These are phyloP conservation scores for Climacteris rufus DNA, from an alignment of 2,113 vertebrate species.

Conservation along the genomic window DNA sequence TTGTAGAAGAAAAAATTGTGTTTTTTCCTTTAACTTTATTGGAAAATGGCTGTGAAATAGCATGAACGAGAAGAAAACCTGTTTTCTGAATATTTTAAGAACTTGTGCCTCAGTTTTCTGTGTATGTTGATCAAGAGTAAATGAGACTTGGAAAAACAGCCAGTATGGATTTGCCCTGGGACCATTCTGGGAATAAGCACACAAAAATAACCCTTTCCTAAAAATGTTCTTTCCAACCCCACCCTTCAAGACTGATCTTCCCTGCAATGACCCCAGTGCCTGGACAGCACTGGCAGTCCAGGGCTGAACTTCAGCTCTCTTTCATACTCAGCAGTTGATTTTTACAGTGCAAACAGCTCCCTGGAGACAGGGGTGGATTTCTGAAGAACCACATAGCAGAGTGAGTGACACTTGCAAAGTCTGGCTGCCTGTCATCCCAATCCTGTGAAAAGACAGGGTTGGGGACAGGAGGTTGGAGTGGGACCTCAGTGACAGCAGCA, in stretches of 20 bases:
- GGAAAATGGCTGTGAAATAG: background rate
- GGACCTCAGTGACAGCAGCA: background rate
- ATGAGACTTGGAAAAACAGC: background rate
- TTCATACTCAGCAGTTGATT: background rate
- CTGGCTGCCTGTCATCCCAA: background rate
- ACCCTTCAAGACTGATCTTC: background rate
- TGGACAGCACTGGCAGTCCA: background rate
- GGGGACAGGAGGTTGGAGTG: background rate
- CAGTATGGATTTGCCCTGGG: background rate
- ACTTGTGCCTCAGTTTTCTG: background rate
- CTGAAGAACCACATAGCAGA: accelerated
- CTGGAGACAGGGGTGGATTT: background rate
- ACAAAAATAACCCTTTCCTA: background rate
- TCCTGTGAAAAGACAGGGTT: background rate
- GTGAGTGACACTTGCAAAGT: background rate
- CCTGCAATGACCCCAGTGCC: background rate
- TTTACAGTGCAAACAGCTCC: background rate
- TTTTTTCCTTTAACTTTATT: background rate
- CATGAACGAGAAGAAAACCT: background rate
- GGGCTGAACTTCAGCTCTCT: background rate
- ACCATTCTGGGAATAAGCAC: background rate
- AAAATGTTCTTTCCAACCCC: background rate
- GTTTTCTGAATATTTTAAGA: background rate
- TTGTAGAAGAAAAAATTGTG: background rate
- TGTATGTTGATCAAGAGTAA: background rate